Evolutionary conservation across 2,113 vertebrate species (phyloP).

Genomic region (Amphilophus citrinellus): DNA sequence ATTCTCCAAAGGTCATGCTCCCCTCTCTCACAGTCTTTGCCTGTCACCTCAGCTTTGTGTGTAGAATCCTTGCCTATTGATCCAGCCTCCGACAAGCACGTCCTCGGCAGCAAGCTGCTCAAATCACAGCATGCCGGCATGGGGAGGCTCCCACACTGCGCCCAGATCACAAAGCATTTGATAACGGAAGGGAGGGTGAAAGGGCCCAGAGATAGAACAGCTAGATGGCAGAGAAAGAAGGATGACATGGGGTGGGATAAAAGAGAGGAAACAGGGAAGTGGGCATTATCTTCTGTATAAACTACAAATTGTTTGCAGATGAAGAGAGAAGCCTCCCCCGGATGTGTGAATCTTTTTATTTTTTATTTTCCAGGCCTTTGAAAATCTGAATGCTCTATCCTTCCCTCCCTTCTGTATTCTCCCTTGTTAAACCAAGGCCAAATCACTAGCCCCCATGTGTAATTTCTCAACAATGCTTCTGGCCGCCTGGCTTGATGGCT

Average conservation of each 20-base stretch:
- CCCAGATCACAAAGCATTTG: constrained; percentile 67
- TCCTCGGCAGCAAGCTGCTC: constrained; percentile 64
- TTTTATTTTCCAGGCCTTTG: constrained; percentile 54
- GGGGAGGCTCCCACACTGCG: constrained; percentile 63
- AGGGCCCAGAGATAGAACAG: constrained; percentile 46
- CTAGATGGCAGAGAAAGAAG: constrained; percentile 33
- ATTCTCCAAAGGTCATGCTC: constrained; percentile 83
- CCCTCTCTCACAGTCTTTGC: constrained; percentile 75
- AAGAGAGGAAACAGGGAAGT: constrained; percentile 49
- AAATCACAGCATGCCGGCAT: constrained; percentile 64
- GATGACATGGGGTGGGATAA: constrained; percentile 50
- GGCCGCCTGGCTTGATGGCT: constrained; percentile 78
- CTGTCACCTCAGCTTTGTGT: constrained; percentile 81
- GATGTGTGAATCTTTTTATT: constrained; percentile 35
- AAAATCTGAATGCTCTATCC: constrained; percentile 70
- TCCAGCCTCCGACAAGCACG: constrained; percentile 65
- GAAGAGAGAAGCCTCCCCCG: constrained; percentile 44
- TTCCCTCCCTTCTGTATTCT: constrained; percentile 41
- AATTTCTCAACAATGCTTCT: constrained; percentile 76
- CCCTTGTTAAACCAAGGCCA: constrained; percentile 76
- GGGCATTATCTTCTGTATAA: constrained; percentile 74
- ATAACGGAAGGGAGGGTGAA: constrained; percentile 55
- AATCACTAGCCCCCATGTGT: constrained; percentile 71
- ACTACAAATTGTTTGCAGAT: constrained; percentile 70
- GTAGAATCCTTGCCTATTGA: constrained; percentile 78